These are phyloP conservation scores for Rafetus swinhoei DNA, from an alignment of 2,113 vertebrate genomes.

Conservation along the genomic window DNA sequence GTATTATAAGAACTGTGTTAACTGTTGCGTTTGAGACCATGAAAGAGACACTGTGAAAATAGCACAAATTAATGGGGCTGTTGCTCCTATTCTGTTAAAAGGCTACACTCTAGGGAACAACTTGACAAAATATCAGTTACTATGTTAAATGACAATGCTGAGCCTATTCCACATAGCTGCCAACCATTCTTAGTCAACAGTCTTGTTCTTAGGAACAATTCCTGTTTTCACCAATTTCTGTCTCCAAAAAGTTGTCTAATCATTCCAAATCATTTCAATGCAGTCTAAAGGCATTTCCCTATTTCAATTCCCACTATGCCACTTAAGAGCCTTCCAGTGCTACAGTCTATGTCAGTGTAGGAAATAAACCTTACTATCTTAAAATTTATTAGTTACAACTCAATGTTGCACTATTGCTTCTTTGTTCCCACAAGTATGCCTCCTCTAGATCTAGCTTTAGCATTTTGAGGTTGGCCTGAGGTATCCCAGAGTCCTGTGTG, in stretches of 20 bases:
- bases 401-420: not conserved
- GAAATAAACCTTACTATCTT: constrained; percentile 39
- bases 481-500: too few relatives aligned
- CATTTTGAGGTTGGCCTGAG: not conserved
- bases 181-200: constrained; percentile 6
- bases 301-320: constrained; percentile 12
- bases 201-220: constrained; percentile 20
- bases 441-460: not conserved
- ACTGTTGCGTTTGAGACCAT: constrained; percentile 35
- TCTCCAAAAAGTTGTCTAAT: constrained; percentile 12
- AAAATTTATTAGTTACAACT: constrained; percentile 23
- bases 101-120: constrained; percentile 20
- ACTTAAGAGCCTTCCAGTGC: constrained; percentile 39
- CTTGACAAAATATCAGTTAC: constrained; percentile 33
- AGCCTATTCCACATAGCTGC: constrained; percentile 20
- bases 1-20: constrained; percentile 54
- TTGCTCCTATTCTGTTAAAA: constrained; percentile 32
- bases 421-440: not conserved
- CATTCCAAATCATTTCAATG: constrained; percentile 21
- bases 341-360: not conserved
- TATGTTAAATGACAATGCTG: constrained; percentile 34
- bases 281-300: constrained; percentile 45
- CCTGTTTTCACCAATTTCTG: constrained; percentile 37
- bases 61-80: constrained; percentile 45
- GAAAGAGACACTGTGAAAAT: not conserved